Evolutionary conservation across 2,113 vertebrate species (phyloP).

Genomic region (Salvelinus fontinalis): DNA sequence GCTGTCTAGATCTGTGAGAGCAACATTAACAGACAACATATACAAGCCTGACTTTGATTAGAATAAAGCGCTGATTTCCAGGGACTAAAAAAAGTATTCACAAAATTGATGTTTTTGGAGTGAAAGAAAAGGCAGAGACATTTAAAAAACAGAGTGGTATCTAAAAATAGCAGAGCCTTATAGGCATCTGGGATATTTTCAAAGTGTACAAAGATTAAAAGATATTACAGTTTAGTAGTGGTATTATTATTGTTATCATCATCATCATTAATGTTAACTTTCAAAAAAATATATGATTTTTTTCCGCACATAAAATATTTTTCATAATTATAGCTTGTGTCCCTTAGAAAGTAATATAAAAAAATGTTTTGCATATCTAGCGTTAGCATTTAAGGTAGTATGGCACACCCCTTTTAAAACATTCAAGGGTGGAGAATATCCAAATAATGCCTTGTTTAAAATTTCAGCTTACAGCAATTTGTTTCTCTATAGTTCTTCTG

Average conservation of each 20-base stretch:
- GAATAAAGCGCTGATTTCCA: constrained; percentile 73
- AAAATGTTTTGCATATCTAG: constrained; percentile 98
- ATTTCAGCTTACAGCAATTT: constrained; percentile 75
- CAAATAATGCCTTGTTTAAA: constrained; percentile 85
- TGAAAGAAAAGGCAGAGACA: constrained; percentile 78
- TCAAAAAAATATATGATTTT: constrained; percentile 83
- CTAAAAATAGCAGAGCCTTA: constrained; percentile 77
- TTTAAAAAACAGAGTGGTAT: constrained; percentile 74
- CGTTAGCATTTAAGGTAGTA: constrained; percentile 99
- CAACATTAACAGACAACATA: not conserved
- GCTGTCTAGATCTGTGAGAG: not conserved
- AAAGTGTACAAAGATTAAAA: constrained; percentile 87
- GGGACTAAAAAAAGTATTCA: constrained; percentile 57
- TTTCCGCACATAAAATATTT: constrained; percentile 80
- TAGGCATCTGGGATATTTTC: constrained; percentile 80
- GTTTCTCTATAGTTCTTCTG: constrained; percentile 76
- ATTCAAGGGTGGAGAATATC: constrained; percentile 83
- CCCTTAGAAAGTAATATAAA: constrained; percentile 87
- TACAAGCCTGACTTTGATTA: constrained; percentile 31
- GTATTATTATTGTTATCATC: constrained; percentile 24
- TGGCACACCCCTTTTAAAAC: constrained; percentile 93
- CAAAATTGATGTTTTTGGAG: constrained; percentile 66
- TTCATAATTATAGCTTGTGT: constrained; percentile 82
- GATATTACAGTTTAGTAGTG: constrained; percentile 80
- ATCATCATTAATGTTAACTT: constrained; percentile 74